Evolutionary conservation across 2,797 vertebrate species (phyloP), one percentile per base, ranked within the genome.

Genomic region (Pseudotriccus pelzelni): DNA sequence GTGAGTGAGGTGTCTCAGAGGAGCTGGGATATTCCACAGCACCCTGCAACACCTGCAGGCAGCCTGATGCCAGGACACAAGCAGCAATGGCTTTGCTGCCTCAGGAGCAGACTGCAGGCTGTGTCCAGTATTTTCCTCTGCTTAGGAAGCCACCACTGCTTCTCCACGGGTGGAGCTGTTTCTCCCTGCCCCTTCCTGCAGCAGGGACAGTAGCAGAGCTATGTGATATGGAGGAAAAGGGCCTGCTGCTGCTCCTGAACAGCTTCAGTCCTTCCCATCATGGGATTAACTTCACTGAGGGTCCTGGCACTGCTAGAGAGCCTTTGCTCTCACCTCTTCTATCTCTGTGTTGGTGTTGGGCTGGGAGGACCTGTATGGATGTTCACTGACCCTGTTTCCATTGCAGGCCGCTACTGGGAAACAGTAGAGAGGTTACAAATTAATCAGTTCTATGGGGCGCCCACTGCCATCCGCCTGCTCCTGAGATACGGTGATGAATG

Each of bases 341-440:
- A 44, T 41, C 39, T 52, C 63, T 63, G 5, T 76, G 88, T 81
- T 73, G 64, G 14, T 72, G 86, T 75, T 2, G 7, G 44, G 52
- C 28, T 43, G 41, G 22, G 44, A 60, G 43, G 28, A 32, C 21
- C 13, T 46, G 23, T 39, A 34, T 64, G n/a, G 36, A n/a, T 67
- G 20, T 7, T 88, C 81, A 86, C 11, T 49, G 50, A 17, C 34
- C 28, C 34, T 36, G 23, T 83, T 95, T 85, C 58, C 44, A 63
- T 81, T 94, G 39, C 50, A 97, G 97, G 97, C 17, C 87, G 96
- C 83, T 98, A 97, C 81, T 97, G 97, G 97, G 97, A 98, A 96
- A 97, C 95, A 34, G 96, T 97, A 55, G 94, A 98, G 78, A 97
- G 97, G 75, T 92, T 97, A 91, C 96, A 92, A 90, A 96, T 98